Base-by-base conservation (phyloP, 2,888 invertebrate genomes). In the Standfussiana lucernea region DNA sequence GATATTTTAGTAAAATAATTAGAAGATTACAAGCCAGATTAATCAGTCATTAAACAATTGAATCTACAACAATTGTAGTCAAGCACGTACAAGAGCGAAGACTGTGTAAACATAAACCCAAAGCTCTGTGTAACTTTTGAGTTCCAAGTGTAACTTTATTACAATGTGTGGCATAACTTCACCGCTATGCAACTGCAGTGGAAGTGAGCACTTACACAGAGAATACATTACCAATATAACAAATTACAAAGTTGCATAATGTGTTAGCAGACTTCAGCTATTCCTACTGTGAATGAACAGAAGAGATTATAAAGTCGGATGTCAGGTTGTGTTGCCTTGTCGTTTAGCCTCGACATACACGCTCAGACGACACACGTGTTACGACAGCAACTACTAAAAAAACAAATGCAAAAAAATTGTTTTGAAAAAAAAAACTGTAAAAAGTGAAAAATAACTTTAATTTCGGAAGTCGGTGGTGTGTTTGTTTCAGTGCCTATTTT, bases 61-160 rank as follows among this genome's bases (percentile, higher is more conserved):
- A 15, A n/a, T 64, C n/a, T 37, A 37, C 37, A 40, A 64, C 15
- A n/a, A 40, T 64, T 40, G 40, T n/a, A 40, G 37, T 64, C 8
- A 64, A 64, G 40, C 24, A 64, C 28, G 24, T 11, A 42, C 42
- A 1, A 72, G 21, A 18, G 28, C 35, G 24, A 65, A 35, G 11
- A 61, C 64, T 5, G 15, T 21, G 47, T 65, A 37, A 74, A 53
- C 45, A 32, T 75, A 21, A 50, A 65, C 59, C 32, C 18, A 47
- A 82, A 76, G 11, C 32, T 53, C 28, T 67, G 24, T 62, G 11
- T 70, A 66, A 84, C 66, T 71, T 77, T 69, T 40, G 47, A 79
- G 71, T 47, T 50, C 21, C 18, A 84, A 72, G 40, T 50, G 15
- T 79, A 79, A 80, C 47, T 84, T 79, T 56, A 72, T 78, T 66